Conservation (phyloP, 2,888 invertebrate species). For the Leistus spinibarbis region DNA sequence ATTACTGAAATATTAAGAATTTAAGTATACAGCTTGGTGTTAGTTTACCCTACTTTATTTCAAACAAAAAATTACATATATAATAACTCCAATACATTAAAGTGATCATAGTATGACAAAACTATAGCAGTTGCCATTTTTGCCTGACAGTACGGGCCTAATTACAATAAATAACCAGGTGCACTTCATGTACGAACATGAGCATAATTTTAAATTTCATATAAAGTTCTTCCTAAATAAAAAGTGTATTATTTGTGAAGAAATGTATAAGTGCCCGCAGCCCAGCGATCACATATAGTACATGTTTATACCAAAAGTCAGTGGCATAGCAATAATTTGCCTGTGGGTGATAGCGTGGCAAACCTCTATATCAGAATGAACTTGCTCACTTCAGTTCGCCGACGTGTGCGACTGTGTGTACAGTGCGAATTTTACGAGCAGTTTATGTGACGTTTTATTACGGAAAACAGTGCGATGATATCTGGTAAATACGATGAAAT, state of each 20-base stretch:
- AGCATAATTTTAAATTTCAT: background rate
- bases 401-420: background rate
- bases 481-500: too few relatives aligned
- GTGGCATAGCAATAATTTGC: slow-evolving; percentile 12
- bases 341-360: slow-evolving; percentile 26
- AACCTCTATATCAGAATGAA: slow-evolving; percentile 19
- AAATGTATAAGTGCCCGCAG: background rate
- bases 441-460: background rate
- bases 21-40: too few relatives aligned
- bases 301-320: background rate
- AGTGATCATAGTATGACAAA: background rate
- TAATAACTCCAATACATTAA: too few relatives aligned
- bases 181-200: background rate
- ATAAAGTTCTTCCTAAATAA: background rate
- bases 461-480: background rate
- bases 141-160: background rate
- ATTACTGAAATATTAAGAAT: too few relatives aligned
- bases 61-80: too few relatives aligned
- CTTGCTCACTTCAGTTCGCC: background rate
- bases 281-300: background rate
- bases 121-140: background rate
- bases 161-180: background rate
- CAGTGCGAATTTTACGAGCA: background rate
- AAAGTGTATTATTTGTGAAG: background rate
- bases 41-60: too few relatives aligned